phyloP scores from a whole-genome alignment of 1,140 invertebrate genomes.

The Drosophila auraria region DNA sequence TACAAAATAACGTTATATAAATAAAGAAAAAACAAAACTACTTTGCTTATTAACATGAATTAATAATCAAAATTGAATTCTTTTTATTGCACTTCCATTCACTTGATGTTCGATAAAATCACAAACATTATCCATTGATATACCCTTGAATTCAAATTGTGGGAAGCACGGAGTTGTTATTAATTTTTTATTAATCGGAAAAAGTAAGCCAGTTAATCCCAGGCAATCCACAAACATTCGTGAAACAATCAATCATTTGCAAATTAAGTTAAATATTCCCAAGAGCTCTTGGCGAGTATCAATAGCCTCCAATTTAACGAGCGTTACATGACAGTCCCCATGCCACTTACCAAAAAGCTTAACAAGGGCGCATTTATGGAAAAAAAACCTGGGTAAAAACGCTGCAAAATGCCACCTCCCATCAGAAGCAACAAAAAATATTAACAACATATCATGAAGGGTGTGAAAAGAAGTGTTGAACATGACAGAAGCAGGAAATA shows the following conservation, averaged over 20 bases:
- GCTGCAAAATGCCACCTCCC: slow-evolving; percentile 9
- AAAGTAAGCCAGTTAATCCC: neutral
- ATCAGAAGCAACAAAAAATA: slow-evolving; percentile 18
- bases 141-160: neutral
- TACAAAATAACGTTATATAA: neutral
- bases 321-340: slow-evolving; percentile 28
- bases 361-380: slow-evolving; percentile 32
- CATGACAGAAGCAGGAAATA: neutral
- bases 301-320: slow-evolving; percentile 62
- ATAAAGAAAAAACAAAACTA: neutral
- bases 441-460: slow-evolving; percentile 12
- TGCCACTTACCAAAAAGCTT: slow-evolving; percentile 30
- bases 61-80: neutral
- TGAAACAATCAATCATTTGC: slow-evolving; percentile 35
- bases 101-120: neutral
- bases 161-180: neutral
- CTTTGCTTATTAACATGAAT: neutral
- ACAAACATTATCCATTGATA: neutral
- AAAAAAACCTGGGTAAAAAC: slow-evolving; percentile 30
- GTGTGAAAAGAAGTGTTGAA: neutral
- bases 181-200: slow-evolving; percentile 32
- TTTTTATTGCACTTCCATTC: no score
- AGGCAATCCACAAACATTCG: slow-evolving; percentile 21
- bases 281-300: slow-evolving; percentile 43
- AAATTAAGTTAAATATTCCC: slow-evolving; percentile 42